These are phyloP conservation scores for Isurus oxyrinchus DNA, from an alignment of 2,113 vertebrate genomes.

Conservation along the genomic window DNA sequence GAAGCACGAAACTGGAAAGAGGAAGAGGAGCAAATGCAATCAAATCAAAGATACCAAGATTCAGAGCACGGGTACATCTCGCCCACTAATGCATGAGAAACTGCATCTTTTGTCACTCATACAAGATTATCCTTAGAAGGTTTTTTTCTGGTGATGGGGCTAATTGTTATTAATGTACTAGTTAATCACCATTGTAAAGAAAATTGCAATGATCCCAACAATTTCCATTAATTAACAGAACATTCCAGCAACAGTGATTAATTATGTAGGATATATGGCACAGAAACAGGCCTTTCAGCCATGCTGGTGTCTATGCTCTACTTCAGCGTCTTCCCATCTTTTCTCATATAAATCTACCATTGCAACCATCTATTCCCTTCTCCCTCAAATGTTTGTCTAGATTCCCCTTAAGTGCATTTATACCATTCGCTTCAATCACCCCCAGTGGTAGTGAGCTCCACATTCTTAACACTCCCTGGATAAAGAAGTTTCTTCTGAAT, in stretches of 20 bases:
- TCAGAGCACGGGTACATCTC: slow-evolving; percentile 72
- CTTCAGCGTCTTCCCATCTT: not conserved
- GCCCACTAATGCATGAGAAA: not conserved
- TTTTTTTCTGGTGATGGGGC: not conserved
- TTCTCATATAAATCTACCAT: not conserved
- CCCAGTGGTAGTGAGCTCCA: not conserved
- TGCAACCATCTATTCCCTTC: not conserved
- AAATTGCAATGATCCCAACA: not conserved
- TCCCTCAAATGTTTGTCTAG: not conserved
- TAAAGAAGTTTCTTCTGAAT: too few relatives aligned
- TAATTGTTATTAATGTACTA: not conserved
- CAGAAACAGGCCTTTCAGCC: not conserved
- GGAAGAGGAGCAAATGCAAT: slow-evolving; percentile 69
- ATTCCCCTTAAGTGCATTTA: not conserved
- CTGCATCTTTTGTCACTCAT: not conserved
- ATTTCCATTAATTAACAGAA: not conserved
- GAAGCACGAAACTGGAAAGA: slow-evolving; percentile 69
- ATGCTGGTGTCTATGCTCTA: not conserved
- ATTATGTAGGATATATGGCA: not conserved
- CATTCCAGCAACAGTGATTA: not conserved
- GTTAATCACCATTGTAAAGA: not conserved
- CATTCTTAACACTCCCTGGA: not conserved
- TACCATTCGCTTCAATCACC: not conserved
- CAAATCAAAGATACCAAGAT: slow-evolving; percentile 68
- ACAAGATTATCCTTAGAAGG: not conserved